phyloP scores from a whole-genome alignment of 2,113 vertebrate genomes.

The Micronycteris hirsuta region DNA sequence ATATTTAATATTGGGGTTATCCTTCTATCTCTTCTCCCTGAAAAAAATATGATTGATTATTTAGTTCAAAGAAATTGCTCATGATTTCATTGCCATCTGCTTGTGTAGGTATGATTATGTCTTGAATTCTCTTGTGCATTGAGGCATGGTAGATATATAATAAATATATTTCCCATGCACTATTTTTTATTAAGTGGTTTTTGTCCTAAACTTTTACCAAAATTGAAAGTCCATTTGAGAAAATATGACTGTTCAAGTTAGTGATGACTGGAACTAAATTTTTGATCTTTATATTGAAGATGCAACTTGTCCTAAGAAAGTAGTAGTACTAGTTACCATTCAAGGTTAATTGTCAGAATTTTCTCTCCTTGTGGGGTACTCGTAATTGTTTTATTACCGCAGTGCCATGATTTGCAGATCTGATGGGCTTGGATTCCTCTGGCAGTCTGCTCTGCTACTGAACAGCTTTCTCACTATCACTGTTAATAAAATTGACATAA shows the following conservation, averaged over 20 bases:
- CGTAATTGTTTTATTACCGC: constrained; percentile 64
- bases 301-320: constrained; percentile 37
- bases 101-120: background rate
- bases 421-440: constrained; percentile 29
- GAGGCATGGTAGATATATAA: background rate
- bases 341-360: constrained; percentile 60
- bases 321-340: constrained; percentile 41
- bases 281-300: background rate
- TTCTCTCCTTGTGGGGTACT: constrained; percentile 32
- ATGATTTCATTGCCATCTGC: background rate
- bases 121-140: background rate
- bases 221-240: background rate
- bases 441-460: constrained; percentile 30
- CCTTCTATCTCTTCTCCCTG: background rate
- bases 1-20: background rate
- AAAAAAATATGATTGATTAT: background rate
- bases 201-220: background rate
- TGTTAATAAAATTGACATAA: constrained; percentile 60
- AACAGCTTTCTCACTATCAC: constrained; percentile 35
- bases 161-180: background rate
- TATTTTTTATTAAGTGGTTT: constrained; percentile 14
- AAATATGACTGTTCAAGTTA: background rate
- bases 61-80: constrained; percentile 29
- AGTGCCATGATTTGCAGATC: constrained; percentile 34
- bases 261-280: background rate